Base-by-base conservation (phyloP, 2,888 invertebrate species). In the Podotricha telesiphe region DNA sequence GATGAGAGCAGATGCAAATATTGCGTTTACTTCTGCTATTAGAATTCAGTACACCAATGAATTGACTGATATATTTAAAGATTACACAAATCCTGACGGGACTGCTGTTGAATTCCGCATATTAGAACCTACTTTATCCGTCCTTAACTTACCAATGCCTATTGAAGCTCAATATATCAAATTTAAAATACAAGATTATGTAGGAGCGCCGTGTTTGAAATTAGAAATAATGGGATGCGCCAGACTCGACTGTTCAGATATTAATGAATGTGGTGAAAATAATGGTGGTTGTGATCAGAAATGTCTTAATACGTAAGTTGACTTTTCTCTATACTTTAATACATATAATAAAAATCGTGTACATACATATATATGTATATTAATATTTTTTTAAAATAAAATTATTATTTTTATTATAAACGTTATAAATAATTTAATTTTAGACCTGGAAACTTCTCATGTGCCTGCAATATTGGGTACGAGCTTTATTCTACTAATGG, bases 211-310 rank as follows among this genome's bases (percentile, higher is more conserved):
- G 0, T 98, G 98, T 81, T 89, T 98, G 70, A 96, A 97, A 84
- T 88, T 98, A 70, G 98, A 98, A 93, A 94, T 98, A 47, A 98
- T 98, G 97, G 98, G 98, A 19, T 98, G 98, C 82, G 97, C 97
- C 0, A 94, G 98, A 75, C 93, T 98, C 75, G 98, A 98, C 81
- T 98, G 98, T 82, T 93, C 95, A 17, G 98, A 98, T 81, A 94
- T 97, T 55, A 98, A 98, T 80, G 98, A 98, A 84, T 98, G 98
- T 82, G 94, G 94, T 55, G 94, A 94, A 40, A 95, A 96, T 76
- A 98, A 98, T 80, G 98, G 98, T 15, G 98, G 98, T 17, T 98
- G 98, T 86, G 97, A 98, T 80, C 98, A 98, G 80, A 98, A 98
- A 88, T 98, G 98, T 87, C 94, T 97, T 53, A 98, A 98, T 82